These are phyloP conservation scores for Platyrinchus mystaceus DNA, from an alignment of 2,797 vertebrate genomes.

Conservation along the genomic window DNA sequence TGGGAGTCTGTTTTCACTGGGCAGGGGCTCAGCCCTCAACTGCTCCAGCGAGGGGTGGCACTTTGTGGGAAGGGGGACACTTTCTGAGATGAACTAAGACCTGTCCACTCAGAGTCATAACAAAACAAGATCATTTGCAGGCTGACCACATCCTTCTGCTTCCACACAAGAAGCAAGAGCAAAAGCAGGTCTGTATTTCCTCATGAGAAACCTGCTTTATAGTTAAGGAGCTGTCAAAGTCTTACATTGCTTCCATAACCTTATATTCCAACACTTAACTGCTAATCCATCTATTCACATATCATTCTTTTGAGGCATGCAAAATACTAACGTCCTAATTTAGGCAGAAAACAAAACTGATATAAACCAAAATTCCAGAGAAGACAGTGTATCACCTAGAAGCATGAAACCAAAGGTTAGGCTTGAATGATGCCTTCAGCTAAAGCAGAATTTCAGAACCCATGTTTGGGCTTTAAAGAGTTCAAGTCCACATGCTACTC, in stretches of 20 bases:
- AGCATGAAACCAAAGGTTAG: neutral
- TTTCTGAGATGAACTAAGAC: neutral
- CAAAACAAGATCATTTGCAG: neutral
- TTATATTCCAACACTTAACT: neutral
- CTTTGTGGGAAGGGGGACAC: neutral
- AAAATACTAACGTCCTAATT: neutral
- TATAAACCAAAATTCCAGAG: neutral
- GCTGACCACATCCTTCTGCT: neutral
- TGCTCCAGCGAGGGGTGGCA: rapidly evolving
- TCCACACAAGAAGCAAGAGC: neutral
- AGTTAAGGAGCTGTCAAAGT: neutral
- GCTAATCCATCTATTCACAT: neutral
- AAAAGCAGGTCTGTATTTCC: neutral
- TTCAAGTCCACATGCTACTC: neutral
- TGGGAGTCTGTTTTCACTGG: neutral
- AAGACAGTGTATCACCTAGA: neutral
- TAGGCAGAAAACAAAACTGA: neutral
- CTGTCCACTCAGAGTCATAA: neutral
- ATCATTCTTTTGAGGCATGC: neutral
- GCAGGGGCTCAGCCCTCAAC: neutral
- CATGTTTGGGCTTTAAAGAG: neutral
- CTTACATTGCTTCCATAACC: neutral
- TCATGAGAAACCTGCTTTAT: neutral
- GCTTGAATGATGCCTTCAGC: neutral
- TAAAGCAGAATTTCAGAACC: neutral